A percentile compares a stretch with the other conserved stretches of the same genome.
These are phyloP conservation scores for Odontomyia ornata DNA, from an alignment of 2,888 invertebrate species.

Conservation along the genomic window DNA sequence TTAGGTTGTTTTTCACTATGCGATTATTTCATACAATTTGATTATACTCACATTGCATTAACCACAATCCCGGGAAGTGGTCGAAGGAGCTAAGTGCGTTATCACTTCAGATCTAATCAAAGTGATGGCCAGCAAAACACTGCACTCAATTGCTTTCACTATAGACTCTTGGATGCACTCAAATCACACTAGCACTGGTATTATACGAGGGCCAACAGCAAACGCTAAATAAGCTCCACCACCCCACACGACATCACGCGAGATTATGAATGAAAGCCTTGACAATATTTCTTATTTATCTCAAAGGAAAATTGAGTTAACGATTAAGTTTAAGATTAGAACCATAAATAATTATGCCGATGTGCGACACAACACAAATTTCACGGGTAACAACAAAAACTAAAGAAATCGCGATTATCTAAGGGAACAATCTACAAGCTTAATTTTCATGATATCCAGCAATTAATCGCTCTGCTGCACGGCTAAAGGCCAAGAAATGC, in stretches of 20 bases:
- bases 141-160: not conserved
- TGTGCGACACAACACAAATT: not conserved
- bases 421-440: too few relatives aligned
- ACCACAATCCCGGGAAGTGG: not conserved
- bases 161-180: not conserved
- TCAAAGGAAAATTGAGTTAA: not conserved
- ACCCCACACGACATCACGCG: constrained; percentile 9
- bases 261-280: constrained; percentile 33
- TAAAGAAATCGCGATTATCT: not conserved
- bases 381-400: not conserved
- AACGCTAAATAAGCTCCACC: not conserved
- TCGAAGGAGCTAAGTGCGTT: not conserved
- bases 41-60: not conserved
- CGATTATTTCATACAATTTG: too few relatives aligned
- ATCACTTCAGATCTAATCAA: not conserved
- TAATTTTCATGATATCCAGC: too few relatives aligned
- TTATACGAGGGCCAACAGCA: not conserved
- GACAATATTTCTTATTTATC: constrained; percentile 9
- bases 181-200: not conserved
- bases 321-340: constrained; percentile 19
- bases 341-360: constrained; percentile 15
- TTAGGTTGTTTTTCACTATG: not conserved
- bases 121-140: not conserved
- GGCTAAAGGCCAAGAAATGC: too few relatives aligned
- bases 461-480: too few relatives aligned